Evolutionary conservation across 2,797 vertebrate species (phyloP), one percentile per base, ranked within the genome.

Genomic region (Antrozous pallidus): DNA sequence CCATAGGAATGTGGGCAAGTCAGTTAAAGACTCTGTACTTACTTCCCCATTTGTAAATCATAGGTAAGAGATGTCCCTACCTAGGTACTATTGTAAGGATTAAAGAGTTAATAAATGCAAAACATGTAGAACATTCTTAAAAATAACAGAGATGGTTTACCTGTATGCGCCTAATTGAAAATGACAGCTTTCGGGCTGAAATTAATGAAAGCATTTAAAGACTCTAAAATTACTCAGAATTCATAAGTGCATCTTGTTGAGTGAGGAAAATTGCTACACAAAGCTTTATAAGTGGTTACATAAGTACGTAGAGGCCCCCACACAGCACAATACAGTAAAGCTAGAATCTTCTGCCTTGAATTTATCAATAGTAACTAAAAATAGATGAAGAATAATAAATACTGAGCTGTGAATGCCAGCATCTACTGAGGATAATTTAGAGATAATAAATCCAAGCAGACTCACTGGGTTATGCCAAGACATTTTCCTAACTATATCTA

Each of bases 301-400:
- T 95, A 95, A 97, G 86, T 78, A 74, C 58, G 75, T 65, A 51
- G 24, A 96, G 69, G 49, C 49, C 70, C 36, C 84, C 58, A 85
- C 73, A 94, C 33, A 80, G 77, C 51, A 95, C 33, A 80, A 73
- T 65, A 94, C 8, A 2, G 56, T 61, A 79, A 96, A 90, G 83
- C 74, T 86, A 92, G 84, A 96, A 75, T 90, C 84, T 79, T 93
- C 45, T 73, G 45, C 81, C 40, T 91, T 88, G 71, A 84, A 26
- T 92, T 91, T 93, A 84, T 95, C 94, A 95, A 88, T 93, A 75
- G 33, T 54, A 92, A 88, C 88, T 95, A 94, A 97, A 97, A 95
- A 88, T 94, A 97, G 75, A 71, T 47, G 73, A 90, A 96, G 36
- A 94, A 94, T 85, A 95, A 97, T 90, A 94, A 94, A 96, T 83